Conservation (phyloP, 2,113 vertebrate genomes). For the Pampusana beccarii region DNA sequence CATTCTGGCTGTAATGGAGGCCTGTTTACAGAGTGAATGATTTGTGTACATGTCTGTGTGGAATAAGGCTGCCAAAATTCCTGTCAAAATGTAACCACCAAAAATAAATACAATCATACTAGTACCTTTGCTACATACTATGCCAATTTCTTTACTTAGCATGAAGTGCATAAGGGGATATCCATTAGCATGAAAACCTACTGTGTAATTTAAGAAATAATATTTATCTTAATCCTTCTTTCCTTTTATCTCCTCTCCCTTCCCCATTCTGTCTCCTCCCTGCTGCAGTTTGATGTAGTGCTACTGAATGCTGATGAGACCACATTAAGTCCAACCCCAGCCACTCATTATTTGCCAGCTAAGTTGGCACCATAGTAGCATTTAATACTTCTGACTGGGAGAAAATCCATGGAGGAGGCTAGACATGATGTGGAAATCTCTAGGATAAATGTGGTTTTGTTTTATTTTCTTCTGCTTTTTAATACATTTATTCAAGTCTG, state of each 20-base stretch:
- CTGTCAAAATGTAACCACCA: background rate
- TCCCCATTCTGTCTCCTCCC: background rate
- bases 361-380: background rate
- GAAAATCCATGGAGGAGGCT: background rate
- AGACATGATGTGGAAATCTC: background rate
- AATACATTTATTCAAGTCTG: background rate
- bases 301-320: slow-evolving; percentile 3
- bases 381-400: background rate
- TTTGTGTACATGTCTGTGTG: background rate
- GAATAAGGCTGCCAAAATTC: slow-evolving; percentile 3
- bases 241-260: background rate
- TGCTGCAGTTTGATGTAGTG: background rate
- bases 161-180: background rate
- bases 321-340: background rate
- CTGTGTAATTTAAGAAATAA: slow-evolving; percentile 13
- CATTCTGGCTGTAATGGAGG: background rate
- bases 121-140: background rate
- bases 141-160: background rate
- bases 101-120: background rate
- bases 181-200: background rate
- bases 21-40: background rate
- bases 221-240: slow-evolving; percentile 1
- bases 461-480: background rate
- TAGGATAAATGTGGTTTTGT: background rate
- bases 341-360: background rate